Percentiles rank a stretch among this genome's conserved stretches.
phyloP scores from a whole-genome alignment of 2,888 invertebrate species.

The Caenorhabditis sp. region DNA sequence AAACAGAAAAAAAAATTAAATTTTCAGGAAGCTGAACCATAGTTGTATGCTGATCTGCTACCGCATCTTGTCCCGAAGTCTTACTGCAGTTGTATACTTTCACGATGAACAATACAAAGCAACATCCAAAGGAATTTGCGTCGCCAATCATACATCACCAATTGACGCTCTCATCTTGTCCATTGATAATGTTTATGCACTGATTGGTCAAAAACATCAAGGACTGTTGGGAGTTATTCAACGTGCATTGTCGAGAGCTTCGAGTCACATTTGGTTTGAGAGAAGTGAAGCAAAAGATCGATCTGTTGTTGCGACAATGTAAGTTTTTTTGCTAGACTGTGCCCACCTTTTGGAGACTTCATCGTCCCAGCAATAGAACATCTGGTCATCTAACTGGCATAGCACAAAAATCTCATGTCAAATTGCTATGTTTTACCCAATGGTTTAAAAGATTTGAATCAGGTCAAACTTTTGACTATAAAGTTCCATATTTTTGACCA shows the following conservation, averaged over 20 bases:
- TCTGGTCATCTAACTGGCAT: too few species aligned
- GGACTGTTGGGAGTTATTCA: constrained; percentile 85
- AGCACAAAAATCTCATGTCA: too few species aligned
- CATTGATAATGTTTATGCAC: constrained; percentile 84
- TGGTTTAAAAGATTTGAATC: too few species aligned
- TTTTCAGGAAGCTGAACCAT: constrained; percentile 72
- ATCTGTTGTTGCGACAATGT: constrained; percentile 86
- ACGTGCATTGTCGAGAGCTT: constrained; percentile 88
- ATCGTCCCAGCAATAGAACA: too few species aligned
- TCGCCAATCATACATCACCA: constrained; percentile 94
- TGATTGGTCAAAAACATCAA: constrained; percentile 95
- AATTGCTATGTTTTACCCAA: too few species aligned
- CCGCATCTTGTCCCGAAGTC: constrained; percentile 81
- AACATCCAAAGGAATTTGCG: constrained; percentile 79
- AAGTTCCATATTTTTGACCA: too few species aligned
- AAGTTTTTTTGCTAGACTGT: constrained; percentile 48
- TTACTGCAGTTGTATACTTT: constrained; percentile 77
- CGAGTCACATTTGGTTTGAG: constrained; percentile 98
- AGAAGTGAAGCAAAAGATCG: constrained; percentile 92
- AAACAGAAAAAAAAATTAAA: not conserved
- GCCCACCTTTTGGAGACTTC: too few species aligned
- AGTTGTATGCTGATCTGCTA: constrained; percentile 81
- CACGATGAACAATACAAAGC: constrained; percentile 71
- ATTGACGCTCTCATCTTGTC: constrained; percentile 88
- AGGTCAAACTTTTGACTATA: too few species aligned